phyloP scores from a whole-genome alignment of 35 echinoderm and acorn worm species.

The Apostichopus parvimensis region DNA sequence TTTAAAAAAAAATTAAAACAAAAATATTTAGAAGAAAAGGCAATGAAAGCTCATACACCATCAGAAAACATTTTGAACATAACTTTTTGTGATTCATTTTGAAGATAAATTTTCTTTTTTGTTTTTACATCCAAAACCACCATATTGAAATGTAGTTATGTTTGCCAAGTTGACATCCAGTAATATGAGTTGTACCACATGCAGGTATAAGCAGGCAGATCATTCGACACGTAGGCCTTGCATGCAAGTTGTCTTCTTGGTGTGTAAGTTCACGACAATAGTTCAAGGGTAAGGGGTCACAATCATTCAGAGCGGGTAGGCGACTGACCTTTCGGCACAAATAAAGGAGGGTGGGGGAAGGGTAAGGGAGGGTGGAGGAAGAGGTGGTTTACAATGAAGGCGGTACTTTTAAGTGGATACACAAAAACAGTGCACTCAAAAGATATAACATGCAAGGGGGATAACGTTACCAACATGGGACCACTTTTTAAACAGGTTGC shows the following conservation, averaged over 20 bases:
- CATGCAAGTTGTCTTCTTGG: neutral
- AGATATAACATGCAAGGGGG: too few species aligned
- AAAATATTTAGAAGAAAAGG: neutral
- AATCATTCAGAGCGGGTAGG: too few species aligned
- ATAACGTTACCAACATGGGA: too few species aligned
- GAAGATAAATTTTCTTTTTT: neutral
- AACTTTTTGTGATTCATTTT: neutral
- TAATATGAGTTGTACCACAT: neutral
- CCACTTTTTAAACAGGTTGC: too few species aligned
- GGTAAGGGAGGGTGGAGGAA: too few species aligned
- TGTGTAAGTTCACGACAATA: too few species aligned
- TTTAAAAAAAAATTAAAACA: neutral
- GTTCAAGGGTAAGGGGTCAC: too few species aligned
- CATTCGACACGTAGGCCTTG: neutral
- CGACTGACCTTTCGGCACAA: too few species aligned
- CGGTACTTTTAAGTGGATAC: too few species aligned
- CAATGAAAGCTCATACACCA: constrained; percentile 34
- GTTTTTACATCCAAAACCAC: neutral
- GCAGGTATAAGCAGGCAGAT: neutral
- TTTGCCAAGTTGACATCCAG: neutral
- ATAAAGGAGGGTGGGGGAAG: too few species aligned
- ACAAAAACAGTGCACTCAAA: too few species aligned
- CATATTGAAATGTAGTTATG: neutral
- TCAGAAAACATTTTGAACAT: neutral
- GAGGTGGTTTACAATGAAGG: too few species aligned